Conservation (phyloP, 2,888 invertebrate species). For the Hyposoter dolosus region DNA sequence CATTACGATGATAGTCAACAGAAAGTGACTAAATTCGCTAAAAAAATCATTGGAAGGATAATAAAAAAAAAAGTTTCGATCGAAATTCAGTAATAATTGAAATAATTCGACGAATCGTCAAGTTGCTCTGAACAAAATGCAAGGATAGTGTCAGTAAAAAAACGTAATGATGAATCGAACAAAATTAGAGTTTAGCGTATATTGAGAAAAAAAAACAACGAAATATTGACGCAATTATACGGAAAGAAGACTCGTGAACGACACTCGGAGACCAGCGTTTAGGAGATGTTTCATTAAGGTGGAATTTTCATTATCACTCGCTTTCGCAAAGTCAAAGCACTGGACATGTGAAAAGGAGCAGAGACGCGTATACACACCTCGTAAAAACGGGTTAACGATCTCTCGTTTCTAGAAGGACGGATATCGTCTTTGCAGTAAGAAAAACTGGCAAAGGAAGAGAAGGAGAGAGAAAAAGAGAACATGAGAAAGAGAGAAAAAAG, state of each 20-base stretch:
- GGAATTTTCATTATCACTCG: conserved; percentile 62
- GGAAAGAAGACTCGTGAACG: background rate
- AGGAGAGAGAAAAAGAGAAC: background rate
- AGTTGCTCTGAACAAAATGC: background rate
- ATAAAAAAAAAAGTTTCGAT: background rate
- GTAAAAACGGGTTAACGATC: conserved; percentile 57
- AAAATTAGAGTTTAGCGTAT: background rate
- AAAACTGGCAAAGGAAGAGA: background rate
- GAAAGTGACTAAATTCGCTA: background rate
- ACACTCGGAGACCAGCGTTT: conserved; percentile 16
- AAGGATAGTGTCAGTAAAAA: background rate
- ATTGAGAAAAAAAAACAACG: too few relatives aligned
- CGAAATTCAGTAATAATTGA: background rate
- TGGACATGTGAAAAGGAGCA: conserved; percentile 19
- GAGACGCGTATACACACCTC: conserved; percentile 48
- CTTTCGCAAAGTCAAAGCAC: conserved; percentile 35
- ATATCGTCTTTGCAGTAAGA: conserved; percentile 4
- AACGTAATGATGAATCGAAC: background rate
- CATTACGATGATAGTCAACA: too few relatives aligned
- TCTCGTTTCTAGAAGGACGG: conserved; percentile 45
- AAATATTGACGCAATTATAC: background rate
- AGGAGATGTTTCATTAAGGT: conserved; percentile 52
- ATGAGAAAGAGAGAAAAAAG: background rate
- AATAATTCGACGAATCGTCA: too few relatives aligned
- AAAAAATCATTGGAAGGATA: background rate